Evolutionary conservation across 2,888 invertebrate species (phyloP), one percentile per base, ranked within the genome.

Genomic region (Laspeyria flexula): DNA sequence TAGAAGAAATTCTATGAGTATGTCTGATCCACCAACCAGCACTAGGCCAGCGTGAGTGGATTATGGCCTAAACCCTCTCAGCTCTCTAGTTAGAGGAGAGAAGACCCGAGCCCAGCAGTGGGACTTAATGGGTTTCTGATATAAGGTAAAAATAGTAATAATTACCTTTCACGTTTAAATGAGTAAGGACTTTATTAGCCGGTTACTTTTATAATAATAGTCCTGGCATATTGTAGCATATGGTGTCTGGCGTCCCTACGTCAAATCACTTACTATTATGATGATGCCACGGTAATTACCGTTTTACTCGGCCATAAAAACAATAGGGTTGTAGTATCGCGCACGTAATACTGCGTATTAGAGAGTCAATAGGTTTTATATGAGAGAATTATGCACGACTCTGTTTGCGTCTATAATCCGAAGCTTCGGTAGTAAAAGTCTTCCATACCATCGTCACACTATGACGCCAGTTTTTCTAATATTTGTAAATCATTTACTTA

Each of bases 241-340:
- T 65, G 65, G 70, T 78, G 79, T 76, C 77, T 77, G 80, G 78
- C 66, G 56, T 72, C 73, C 73, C 75, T 60, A 60, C 69, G 75
- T 76, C 73, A 83, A 88, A 87, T 88, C 85, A 85, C 79, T 86
- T 77, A 81, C 65, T 67, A 71, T 68, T 60, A 73, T 72, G 73
- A 81, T 80, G 83, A 83, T 82, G 77, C 74, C 62, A 69, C 56
- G 68, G 77, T 43, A 52, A 46, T 45, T 42, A 45, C 7, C 25
- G 31, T 86, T 67, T 79, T 78, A 75, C 71, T 72, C 56, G 59
- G 54, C 67, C 74, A 74, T 83, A 77, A 85, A 85, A 89, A 88
- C 87, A 89, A 90, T 86, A 64, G 87, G 85, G 88, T 75, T 76
- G 58, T 52, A 25, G 10, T 18, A 33, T 48, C 35, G 42, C 41